Percentiles rank a stretch among this genome's conserved stretches.
phyloP scores from a whole-genome alignment of 2,888 invertebrate genomes.

The Agonopterix heracliana region DNA sequence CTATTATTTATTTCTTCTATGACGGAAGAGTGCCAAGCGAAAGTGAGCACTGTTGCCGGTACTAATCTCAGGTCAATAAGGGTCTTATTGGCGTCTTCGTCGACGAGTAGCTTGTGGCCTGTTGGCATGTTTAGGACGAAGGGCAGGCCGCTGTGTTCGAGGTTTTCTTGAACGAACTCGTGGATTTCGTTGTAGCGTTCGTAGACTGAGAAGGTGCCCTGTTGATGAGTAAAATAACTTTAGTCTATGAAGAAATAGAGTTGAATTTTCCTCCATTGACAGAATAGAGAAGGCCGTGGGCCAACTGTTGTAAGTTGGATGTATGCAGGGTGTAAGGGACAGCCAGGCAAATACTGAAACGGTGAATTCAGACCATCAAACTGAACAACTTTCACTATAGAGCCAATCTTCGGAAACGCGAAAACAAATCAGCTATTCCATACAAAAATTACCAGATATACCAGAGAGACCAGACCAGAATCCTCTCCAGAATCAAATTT shows the following conservation, averaged over 20 bases:
- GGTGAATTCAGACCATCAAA: no score
- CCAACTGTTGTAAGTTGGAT: no score
- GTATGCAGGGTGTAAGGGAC: no score
- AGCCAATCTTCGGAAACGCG: no score
- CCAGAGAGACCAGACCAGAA: no score
- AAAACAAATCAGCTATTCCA: no score
- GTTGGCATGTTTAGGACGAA: conserved; percentile 83
- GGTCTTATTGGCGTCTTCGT: conserved; percentile 82
- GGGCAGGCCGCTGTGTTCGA: conserved; percentile 80
- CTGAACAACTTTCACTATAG: no score
- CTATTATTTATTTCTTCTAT: conserved; percentile 67
- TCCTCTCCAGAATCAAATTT: no score
- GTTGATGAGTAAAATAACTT: conserved; percentile 29
- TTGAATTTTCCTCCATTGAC: no score
- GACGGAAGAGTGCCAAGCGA: conserved; percentile 79
- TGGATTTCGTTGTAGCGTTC: conserved; percentile 85
- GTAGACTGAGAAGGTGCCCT: conserved; percentile 93
- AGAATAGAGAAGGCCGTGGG: not conserved
- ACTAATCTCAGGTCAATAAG: conserved; percentile 87
- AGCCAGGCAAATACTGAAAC: no score
- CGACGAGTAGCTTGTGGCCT: conserved; percentile 78
- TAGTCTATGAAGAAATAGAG: no score
- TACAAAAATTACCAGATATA: no score
- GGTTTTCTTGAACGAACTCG: conserved; percentile 86
- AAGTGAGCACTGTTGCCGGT: conserved; percentile 88